Evolutionary conservation across 2,888 invertebrate genomes (phyloP), one percentile per base, ranked within the genome.

Genomic region (Drosophila greeni): DNA sequence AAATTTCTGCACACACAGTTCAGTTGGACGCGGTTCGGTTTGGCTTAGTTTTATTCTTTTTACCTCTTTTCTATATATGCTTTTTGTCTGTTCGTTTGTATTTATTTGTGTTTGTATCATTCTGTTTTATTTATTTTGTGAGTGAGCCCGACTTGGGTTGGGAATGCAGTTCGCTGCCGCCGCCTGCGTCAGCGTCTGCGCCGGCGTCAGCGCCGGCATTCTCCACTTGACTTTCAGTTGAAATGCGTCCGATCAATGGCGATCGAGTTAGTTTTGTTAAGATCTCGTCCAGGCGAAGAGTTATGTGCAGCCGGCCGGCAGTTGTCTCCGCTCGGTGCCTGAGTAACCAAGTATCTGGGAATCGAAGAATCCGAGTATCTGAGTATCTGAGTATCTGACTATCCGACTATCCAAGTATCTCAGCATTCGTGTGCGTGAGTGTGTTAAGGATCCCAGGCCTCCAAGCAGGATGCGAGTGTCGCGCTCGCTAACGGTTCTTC

Each of bases 251-350:
- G 86, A 87, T 87, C 78, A 84, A 81, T 85, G 82, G 74, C 75
- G 86, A 85, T 87, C 85, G 83, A 84, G 86, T 87, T 82, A 87
- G 87, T 87, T 86, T 84, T 77, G 84, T 82, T 81, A 78, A 85
- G 86, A 87, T 85, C 86, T 85, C 85, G 86, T 86, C 75, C 84
- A 84, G 82, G 85, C 80, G 76, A 84, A 59, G 59, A 59, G 59
- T 59, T 59, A 59, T 86, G 85, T 85, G 85, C 76, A 74, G 72
- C 57, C 70, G 73, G 73, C 65, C 62, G 65, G 59, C 49, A 61
- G 24, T 40, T 34, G 61, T 33, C 39, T 39, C 40, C 24, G 40
- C 39, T 52, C 20, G 29, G 20, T 51, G 36, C 37, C 29, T 2
- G 16, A 18, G 14, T 26, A 51, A 23, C 54, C 14, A 14, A 33